phyloP scores from a whole-genome alignment of 1,140 invertebrate genomes.

The Cryptotermes secundus region DNA sequence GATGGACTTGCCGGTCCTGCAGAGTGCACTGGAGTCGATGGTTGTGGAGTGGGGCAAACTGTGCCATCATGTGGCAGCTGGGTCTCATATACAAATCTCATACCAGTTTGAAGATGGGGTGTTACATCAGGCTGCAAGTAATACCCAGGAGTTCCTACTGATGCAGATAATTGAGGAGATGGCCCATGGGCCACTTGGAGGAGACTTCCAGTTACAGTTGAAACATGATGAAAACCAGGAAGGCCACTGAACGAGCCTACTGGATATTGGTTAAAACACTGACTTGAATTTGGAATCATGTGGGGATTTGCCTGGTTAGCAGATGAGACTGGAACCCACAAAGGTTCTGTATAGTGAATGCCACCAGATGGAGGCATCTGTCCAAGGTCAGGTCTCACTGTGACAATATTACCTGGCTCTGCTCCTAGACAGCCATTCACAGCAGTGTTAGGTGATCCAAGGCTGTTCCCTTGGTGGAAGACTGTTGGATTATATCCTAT shows the following conservation, averaged over 20 bases:
- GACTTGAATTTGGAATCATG: not conserved
- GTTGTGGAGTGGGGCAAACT: not conserved
- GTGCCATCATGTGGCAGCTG: not conserved
- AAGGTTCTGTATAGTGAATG: not conserved
- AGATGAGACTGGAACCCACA: constrained; percentile 14
- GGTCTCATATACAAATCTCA: constrained; percentile 32
- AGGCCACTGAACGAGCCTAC: constrained; percentile 44
- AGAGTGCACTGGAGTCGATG: not conserved
- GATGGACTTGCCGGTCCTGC: constrained; percentile 2
- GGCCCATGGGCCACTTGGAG: constrained; percentile 19
- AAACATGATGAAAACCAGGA: constrained; percentile 48
- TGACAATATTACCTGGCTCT: not conserved
- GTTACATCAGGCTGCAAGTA: constrained; percentile 33
- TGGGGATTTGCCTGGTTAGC: not conserved
- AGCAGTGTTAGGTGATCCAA: not conserved
- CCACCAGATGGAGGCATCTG: not conserved
- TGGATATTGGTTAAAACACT: constrained; percentile 7
- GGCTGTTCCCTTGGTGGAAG: not conserved
- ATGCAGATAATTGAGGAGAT: not conserved
- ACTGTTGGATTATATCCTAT: not conserved
- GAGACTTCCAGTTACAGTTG: constrained; percentile 43
- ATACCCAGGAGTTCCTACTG: constrained; percentile 24
- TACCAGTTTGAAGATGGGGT: constrained; percentile 27
- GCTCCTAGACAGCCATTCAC: not conserved
- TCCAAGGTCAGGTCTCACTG: not conserved